Conservation (phyloP, 1,140 invertebrate genomes). For the Latrodectus geometricus region DNA sequence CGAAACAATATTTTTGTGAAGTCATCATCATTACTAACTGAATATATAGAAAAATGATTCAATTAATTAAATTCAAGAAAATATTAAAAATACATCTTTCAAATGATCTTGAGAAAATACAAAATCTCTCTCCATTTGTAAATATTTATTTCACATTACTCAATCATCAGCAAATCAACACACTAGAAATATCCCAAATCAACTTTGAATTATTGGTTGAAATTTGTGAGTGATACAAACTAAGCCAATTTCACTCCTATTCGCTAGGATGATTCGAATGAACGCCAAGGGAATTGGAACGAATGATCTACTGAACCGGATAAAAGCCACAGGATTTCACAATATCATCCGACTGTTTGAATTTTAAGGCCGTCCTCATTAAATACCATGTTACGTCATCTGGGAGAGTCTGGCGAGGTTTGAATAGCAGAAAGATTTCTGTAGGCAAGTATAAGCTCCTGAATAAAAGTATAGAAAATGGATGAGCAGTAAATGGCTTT, state of each 20-base stretch:
- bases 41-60: too few species aligned
- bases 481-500: neutral
- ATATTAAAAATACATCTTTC: too few species aligned
- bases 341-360: neutral
- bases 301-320: neutral
- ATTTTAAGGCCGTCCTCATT: slow-evolving; percentile 3
- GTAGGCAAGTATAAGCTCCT: neutral
- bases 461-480: neutral
- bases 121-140: neutral
- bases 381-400: neutral
- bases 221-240: neutral
- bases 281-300: slow-evolving; percentile 4
- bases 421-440: neutral
- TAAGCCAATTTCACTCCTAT: slow-evolving; percentile 22
- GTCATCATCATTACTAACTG: too few species aligned
- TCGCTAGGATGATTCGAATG: neutral
- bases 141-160: neutral
- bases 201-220: slow-evolving; percentile 13
- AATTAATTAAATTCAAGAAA: too few species aligned
- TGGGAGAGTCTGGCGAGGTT: neutral
- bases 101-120: too few species aligned
- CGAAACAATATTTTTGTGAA: too few species aligned
- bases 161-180: neutral
- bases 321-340: neutral
- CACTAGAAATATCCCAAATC: neutral